Evolutionary conservation across 1,140 invertebrate genomes (phyloP).

Genomic region (Drosophila melanica): DNA sequence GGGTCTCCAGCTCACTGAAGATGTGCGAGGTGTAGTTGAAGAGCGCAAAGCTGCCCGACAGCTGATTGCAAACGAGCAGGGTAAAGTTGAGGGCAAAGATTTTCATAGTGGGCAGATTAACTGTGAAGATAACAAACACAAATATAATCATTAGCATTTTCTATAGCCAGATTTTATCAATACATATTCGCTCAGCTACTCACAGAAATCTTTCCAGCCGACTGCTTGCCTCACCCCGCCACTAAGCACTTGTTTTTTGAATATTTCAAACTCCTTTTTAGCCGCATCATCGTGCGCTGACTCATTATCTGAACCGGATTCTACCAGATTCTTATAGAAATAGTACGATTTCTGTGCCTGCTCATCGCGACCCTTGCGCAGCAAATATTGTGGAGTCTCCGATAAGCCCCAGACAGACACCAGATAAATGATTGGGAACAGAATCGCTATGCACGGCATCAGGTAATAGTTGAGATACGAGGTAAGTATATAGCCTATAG

Average conservation of each 20-base stretch:
- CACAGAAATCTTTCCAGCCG: slow-evolving; percentile 60
- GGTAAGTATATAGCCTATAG: slow-evolving; percentile 56
- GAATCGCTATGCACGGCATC: slow-evolving; percentile 63
- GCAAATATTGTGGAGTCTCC: slow-evolving; percentile 64
- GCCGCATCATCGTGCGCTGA: slow-evolving; percentile 43
- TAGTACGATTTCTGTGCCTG: slow-evolving; percentile 61
- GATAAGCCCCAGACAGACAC: slow-evolving; percentile 50
- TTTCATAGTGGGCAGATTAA: slow-evolving; percentile 56
- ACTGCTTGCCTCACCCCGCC: slow-evolving; percentile 54
- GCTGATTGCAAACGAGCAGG: slow-evolving; percentile 59
- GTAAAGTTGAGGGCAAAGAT: slow-evolving; percentile 66
- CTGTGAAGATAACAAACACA: slow-evolving; percentile 33
- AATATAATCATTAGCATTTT: neutral
- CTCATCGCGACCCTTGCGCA: slow-evolving; percentile 48
- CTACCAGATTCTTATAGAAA: slow-evolving; percentile 65
- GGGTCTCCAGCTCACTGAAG: slow-evolving; percentile 87
- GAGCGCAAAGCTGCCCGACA: slow-evolving; percentile 85
- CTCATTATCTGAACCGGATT: slow-evolving; percentile 35
- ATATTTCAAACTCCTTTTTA: slow-evolving; percentile 70
- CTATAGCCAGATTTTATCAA: neutral
- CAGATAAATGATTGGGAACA: slow-evolving; percentile 58
- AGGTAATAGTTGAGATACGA: slow-evolving; percentile 62
- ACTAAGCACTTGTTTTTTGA: slow-evolving; percentile 58
- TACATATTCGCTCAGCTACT: slow-evolving; percentile 20
- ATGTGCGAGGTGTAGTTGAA: slow-evolving; percentile 86